Evolutionary conservation across 2,113 vertebrate genomes (phyloP).

Genomic region (Varanus salvator): DNA sequence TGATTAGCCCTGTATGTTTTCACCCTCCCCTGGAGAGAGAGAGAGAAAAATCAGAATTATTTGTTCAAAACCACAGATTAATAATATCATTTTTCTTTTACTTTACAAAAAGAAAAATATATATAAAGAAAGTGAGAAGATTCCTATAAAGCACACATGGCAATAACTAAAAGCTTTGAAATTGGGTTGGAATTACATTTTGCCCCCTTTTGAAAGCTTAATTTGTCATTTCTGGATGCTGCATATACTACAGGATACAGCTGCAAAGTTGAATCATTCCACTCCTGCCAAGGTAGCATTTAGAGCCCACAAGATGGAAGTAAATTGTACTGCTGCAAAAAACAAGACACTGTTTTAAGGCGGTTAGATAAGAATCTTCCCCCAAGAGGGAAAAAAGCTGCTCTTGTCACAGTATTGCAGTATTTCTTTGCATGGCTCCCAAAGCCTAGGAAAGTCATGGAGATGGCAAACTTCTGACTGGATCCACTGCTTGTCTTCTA

Average conservation of each 20-base stretch:
- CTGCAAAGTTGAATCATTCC: constrained; percentile 45
- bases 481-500: no score
- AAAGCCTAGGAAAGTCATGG: neutral
- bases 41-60: constrained; percentile 31
- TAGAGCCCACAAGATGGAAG: constrained; percentile 24
- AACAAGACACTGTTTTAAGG: neutral
- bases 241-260: constrained; percentile 41
- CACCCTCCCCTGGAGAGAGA: neutral
- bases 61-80: constrained; percentile 42
- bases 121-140: constrained; percentile 39
- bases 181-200: constrained; percentile 35
- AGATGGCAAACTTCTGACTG: no score
- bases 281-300: constrained; percentile 37
- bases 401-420: neutral
- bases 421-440: neutral
- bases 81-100: constrained; percentile 52
- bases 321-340: neutral
- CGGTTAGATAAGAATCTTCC: neutral
- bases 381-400: neutral
- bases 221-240: constrained; percentile 53
- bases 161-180: neutral
- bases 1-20: neutral
- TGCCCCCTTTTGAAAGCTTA: constrained; percentile 58
- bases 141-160: neutral
- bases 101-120: constrained; percentile 9